Percentiles rank a stretch among this genome's conserved stretches.
phyloP scores from a whole-genome alignment of 2,888 invertebrate genomes.

The Rotaria magnacalcarata region DNA sequence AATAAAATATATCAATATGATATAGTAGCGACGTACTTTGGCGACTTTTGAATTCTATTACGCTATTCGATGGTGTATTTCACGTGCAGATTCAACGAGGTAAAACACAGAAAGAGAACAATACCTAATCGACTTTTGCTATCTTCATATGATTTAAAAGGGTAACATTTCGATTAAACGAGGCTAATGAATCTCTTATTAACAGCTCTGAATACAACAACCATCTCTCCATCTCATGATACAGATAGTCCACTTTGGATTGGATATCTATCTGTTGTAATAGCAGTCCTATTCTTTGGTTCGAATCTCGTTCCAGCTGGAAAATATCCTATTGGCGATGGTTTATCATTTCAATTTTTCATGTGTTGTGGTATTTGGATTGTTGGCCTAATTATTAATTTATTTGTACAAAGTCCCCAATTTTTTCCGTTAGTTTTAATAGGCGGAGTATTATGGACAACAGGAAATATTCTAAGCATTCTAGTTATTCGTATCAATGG shows the following conservation, averaged over 20 bases:
- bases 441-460: constrained; percentile 61
- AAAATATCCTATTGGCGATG: constrained; percentile 60
- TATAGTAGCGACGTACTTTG: background rate
- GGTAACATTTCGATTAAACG: background rate
- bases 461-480: constrained; percentile 55
- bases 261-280: constrained; percentile 57
- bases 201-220: background rate
- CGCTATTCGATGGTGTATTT: background rate
- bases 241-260: constrained; percentile 49
- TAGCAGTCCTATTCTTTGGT: constrained; percentile 61
- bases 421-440: constrained; percentile 62
- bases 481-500: constrained; percentile 61
- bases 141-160: background rate
- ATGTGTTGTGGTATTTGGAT: constrained; percentile 58
- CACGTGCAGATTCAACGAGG: background rate
- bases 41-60: background rate
- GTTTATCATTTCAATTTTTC: constrained; percentile 62
- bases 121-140: background rate
- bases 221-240: background rate
- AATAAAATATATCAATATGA: background rate
- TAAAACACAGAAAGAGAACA: background rate
- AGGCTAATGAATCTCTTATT: background rate
- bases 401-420: constrained; percentile 53
- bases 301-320: constrained; percentile 62
- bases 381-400: constrained; percentile 57